Base-by-base conservation (phyloP, 2,888 invertebrate genomes). In the Corythucha ciliata region DNA sequence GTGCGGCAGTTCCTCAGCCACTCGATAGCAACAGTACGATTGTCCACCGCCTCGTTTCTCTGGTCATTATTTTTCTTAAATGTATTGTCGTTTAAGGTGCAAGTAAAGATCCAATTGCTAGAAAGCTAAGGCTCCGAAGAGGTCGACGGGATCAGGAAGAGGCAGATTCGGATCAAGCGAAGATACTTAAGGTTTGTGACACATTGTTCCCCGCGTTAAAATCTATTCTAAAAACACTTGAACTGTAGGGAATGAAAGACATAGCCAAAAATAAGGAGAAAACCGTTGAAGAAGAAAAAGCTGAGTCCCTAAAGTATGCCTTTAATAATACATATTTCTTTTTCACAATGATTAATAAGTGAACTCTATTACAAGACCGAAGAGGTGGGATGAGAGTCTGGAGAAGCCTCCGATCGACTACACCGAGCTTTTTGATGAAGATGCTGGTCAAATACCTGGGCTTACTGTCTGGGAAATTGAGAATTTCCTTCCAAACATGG, bases 381-480 rank as follows among this genome's bases (percentile, higher is more conserved):
- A 93, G 69, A 79, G 90, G 52, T 96, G 96, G 96, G 93, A 96
- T 68, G 96, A 97, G 69, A 52, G 51, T 12, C 33, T 59, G 54
- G 93, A 92, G 68, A 92, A 94, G 67, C 96, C 96, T 0, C 87
- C 92, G 34, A 69, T 97, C 49, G 92, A 97, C 70, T 97, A 97
- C 71, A 93, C 93, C 0, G 93, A 96, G 69, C 89, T 96, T 69
- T 98, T 96, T 67, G 96, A 89, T 63, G 88, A 89, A 60, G 92
- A 89, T 62, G 90, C 93, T 0, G 97, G 97, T 0, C 91, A 92
- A 66, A 74, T 85, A 48, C 85, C 92, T 0, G 94, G 96, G 2
- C 65, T 98, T 26, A 85, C 87, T 22, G 84, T 96, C 55, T 98
- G 97, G 97, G 98, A 99, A 74, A 98, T 98, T 56, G 98, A 98